phyloP scores from a whole-genome alignment of 2,797 vertebrate species.

The Phalanger gymnotis region DNA sequence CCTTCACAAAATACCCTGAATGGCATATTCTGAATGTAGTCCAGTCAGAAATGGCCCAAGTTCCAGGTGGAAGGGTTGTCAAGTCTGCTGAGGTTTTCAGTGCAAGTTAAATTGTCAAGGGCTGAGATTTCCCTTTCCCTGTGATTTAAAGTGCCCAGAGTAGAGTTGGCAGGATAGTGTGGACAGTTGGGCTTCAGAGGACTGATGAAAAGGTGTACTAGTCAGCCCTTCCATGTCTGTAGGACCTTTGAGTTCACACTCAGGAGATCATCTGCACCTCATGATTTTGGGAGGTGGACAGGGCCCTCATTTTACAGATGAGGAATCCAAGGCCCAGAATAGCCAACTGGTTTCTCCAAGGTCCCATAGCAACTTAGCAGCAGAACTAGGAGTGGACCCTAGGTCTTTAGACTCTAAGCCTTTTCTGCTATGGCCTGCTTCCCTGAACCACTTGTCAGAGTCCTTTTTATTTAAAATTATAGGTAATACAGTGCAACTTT shows the following conservation, averaged over 20 bases:
- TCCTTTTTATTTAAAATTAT: not conserved
- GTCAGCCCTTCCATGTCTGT: not conserved
- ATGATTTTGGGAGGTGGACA: not conserved
- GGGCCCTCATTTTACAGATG: not conserved
- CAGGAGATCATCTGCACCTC: not conserved
- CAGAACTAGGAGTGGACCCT: not conserved
- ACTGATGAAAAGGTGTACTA: not conserved
- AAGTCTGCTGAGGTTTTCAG: not conserved
- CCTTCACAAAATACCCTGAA: not conserved
- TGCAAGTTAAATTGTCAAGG: not conserved
- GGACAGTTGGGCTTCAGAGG: not conserved
- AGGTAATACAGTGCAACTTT: not conserved
- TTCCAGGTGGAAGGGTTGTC: not conserved
- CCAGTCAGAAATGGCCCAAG: not conserved
- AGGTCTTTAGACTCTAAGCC: not conserved
- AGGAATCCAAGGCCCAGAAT: not conserved
- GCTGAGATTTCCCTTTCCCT: not conserved
- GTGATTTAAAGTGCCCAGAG: not conserved
- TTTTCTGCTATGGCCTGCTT: not conserved
- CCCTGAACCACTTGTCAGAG: not conserved
- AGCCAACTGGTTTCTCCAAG: not conserved
- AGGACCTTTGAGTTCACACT: not conserved
- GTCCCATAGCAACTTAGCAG: not conserved
- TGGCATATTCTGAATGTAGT: not conserved
- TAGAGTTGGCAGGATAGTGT: not conserved